Evolutionary conservation across 2,113 vertebrate genomes (phyloP), one percentile per base, ranked within the genome.

Genomic region (Barbus barbus): DNA sequence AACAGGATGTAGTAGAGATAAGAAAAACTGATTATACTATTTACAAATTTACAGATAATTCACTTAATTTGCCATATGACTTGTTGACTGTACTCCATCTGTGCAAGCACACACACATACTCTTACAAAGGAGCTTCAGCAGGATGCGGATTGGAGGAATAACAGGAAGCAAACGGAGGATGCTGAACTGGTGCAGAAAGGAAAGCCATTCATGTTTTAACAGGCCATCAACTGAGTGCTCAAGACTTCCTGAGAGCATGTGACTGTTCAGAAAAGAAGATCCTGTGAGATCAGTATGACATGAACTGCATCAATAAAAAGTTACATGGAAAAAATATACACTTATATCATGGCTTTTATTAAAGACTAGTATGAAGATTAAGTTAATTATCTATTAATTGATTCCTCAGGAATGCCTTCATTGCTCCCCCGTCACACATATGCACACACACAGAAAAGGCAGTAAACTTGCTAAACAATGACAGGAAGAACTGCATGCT

Each of bases 151-250:
- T 91, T 46, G 20, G 1, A 76, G 88, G 87, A 93, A 93, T 86
- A 92, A 91, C 93, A 94, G 93, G 93, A 94, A 90, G 90, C 56
- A 77, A 85, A 83, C 48, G 0, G 87, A 91, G 92, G 92, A 94
- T 88, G 88, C 89, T 80, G 80, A 41, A 89, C 67, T 81, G 86
- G 83, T 69, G 80, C 13, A 72, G 33, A 84, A 75, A 77, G 41
- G 53, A 69, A 16, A 76, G 77, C 73, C 77, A 85, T 82, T 11
- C 1, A 24, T 72, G 84, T 87, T 89, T 72, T 28, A 53, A 69
- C 73, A 67, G 60, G 38, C 71, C 72, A 53, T 63, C 73, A 51
- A 86, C 41, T 12, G 44, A 24, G 60, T 69, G 33, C 24, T 58
- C 80, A 48, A 83, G 79, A 69, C 22, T 69, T 82, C 77, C 69